A percentile compares a stretch with the other conserved stretches of the same genome.
phyloP scores from a whole-genome alignment of 2,797 vertebrate species.

The Arremon aurantiirostris region DNA sequence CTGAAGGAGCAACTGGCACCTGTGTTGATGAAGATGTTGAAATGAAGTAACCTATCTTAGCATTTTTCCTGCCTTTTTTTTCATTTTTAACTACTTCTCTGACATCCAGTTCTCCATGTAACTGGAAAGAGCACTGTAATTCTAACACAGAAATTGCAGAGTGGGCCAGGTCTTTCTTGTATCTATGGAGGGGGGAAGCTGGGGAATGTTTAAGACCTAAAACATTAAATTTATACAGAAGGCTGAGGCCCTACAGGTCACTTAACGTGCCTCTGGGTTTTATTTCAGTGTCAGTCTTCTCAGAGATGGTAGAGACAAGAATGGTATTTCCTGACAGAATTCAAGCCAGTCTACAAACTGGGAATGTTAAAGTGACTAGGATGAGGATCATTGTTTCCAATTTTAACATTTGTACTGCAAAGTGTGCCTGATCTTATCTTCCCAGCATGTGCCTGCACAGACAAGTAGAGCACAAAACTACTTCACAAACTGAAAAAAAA shows the following conservation, averaged over 20 bases:
- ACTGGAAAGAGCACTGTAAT: not conserved
- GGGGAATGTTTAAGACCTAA: not conserved
- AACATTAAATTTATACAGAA: not conserved
- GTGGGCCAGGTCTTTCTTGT: not conserved
- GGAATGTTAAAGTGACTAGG: not conserved
- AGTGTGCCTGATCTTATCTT: not conserved
- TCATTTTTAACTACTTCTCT: not conserved
- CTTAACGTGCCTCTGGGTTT: not conserved
- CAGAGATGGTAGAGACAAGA: not conserved
- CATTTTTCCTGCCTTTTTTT: not conserved
- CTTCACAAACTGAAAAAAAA: not conserved
- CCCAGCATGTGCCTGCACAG: not conserved
- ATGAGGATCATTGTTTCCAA: not conserved
- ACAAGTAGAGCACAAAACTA: not conserved
- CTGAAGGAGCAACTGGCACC: slow-evolving; percentile 61
- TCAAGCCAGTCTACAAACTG: not conserved
- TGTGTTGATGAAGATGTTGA: slow-evolving; percentile 62
- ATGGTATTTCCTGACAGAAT: not conserved
- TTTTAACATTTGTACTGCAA: not conserved
- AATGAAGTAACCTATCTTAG: slow-evolving; percentile 22
- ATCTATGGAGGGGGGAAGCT: not conserved
- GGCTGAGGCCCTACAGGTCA: not conserved
- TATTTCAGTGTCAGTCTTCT: slow-evolving; percentile 6
- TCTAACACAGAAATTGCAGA: not conserved
- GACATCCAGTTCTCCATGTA: not conserved